Percentiles rank a stretch among this genome's conserved stretches.
These are phyloP conservation scores for Dorcus hopei DNA, from an alignment of 2,888 invertebrate species.

Conservation along the genomic window DNA sequence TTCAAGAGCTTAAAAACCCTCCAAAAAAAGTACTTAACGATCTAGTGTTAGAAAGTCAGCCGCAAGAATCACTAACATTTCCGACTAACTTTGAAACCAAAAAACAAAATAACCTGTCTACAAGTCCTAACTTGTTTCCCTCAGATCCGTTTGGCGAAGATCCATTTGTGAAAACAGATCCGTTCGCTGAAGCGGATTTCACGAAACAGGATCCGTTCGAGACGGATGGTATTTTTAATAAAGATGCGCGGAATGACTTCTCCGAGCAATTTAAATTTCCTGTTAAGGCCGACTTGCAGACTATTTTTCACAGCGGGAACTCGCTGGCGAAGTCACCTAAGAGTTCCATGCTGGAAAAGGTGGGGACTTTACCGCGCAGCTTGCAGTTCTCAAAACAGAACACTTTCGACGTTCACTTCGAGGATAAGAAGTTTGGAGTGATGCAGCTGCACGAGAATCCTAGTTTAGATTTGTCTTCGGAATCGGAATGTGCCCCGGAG, in stretches of 20 bases:
- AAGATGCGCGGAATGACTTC: slow-evolving; percentile 39
- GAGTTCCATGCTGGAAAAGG: slow-evolving; percentile 29
- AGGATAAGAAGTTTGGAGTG: slow-evolving; percentile 19
- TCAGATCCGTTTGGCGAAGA: slow-evolving; percentile 67
- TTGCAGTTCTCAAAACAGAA: slow-evolving; percentile 42
- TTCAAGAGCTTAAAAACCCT: slow-evolving; percentile 92
- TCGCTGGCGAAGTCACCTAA: slow-evolving; percentile 36
- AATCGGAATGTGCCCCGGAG: slow-evolving; percentile 54
- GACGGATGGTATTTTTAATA: slow-evolving; percentile 44
- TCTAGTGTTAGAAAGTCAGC: slow-evolving; percentile 53
- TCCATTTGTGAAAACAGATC: slow-evolving; percentile 70
- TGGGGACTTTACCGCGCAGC: slow-evolving; percentile 19
- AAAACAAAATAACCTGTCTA: slow-evolving; percentile 13
- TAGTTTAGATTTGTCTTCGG: slow-evolving; percentile 44
- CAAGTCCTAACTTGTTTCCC: slow-evolving; percentile 20
- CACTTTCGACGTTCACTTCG: slow-evolving; percentile 45
- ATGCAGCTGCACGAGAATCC: slow-evolving; percentile 40
- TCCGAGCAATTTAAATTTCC: slow-evolving; percentile 28
- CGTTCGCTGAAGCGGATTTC: slow-evolving; percentile 59
- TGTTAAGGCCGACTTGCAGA: slow-evolving; percentile 11
- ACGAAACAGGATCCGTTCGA: slow-evolving; percentile 63
- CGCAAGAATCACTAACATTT: slow-evolving; percentile 34
- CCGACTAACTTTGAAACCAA: slow-evolving; percentile 39
- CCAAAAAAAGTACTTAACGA: slow-evolving; percentile 91
- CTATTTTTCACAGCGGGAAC: neutral